These are phyloP conservation scores for Drosophila erecta DNA, from an alignment of 1,140 invertebrate species.

Conservation along the genomic window DNA sequence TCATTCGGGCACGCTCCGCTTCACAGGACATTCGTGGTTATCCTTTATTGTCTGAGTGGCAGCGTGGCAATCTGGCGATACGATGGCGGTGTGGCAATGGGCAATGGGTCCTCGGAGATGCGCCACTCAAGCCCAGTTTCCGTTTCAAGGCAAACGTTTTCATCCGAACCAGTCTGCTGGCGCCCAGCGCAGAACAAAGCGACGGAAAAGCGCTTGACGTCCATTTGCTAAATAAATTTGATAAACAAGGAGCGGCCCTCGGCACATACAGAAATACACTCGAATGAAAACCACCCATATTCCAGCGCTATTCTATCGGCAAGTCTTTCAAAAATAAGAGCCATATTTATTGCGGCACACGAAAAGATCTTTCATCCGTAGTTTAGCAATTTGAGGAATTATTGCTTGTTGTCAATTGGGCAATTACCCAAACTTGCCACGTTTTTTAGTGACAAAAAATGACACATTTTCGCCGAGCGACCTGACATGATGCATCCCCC, in stretches of 20 bases:
- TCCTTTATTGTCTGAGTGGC: constrained; percentile 57
- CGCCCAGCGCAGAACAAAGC: constrained; percentile 40
- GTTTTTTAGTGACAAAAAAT: background rate
- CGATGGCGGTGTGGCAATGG: constrained; percentile 3
- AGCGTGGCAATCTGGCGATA: constrained; percentile 13
- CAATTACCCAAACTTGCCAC: too few species aligned
- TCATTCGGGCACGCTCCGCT: constrained; percentile 37
- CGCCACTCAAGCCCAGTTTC: constrained; percentile 51
- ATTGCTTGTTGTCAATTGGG: too few species aligned
- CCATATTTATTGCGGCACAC: too few species aligned
- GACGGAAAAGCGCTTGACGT: constrained; percentile 49
- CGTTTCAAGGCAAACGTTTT: constrained; percentile 54
- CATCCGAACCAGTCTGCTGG: constrained; percentile 20
- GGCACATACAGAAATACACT: constrained; percentile 12
- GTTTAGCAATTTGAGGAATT: too few species aligned
- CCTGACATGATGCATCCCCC: constrained; percentile 1
- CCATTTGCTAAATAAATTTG: constrained; percentile 64
- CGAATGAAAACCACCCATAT: background rate
- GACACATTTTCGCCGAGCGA: constrained; percentile 10
- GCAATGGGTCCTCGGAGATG: constrained; percentile 25
- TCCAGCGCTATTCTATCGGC: background rate
- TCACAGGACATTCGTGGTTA: constrained; percentile 57
- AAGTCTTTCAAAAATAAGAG: too few species aligned
- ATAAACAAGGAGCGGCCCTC: constrained; percentile 39
- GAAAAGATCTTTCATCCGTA: too few species aligned